phyloP scores from a whole-genome alignment of 1,140 invertebrate genomes.

The Drosophila mauritiana region DNA sequence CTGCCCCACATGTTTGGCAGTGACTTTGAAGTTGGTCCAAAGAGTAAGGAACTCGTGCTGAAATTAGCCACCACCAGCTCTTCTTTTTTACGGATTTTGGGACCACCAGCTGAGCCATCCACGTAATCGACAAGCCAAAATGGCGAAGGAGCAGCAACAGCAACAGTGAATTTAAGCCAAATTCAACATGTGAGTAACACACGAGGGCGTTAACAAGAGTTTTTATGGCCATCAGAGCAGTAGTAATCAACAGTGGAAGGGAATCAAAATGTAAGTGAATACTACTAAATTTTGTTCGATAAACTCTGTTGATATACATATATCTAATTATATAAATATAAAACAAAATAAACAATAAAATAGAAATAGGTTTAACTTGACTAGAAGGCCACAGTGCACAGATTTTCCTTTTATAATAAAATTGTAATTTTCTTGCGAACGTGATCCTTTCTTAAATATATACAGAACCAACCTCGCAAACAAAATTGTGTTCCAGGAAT shows the following conservation, averaged over 20 bases:
- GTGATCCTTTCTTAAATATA: neutral
- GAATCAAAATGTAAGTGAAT: neutral
- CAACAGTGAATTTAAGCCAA: conserved; percentile 4
- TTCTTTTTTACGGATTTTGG: neutral
- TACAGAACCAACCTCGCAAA: neutral
- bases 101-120: conserved; percentile 37
- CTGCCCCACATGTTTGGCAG: conserved; percentile 30
- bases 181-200: conserved; percentile 6
- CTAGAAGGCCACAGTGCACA: too few relatives aligned
- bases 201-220: conserved; percentile 13
- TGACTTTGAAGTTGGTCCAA: conserved; percentile 36
- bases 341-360: too few relatives aligned
- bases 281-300: too few relatives aligned
- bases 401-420: too few relatives aligned
- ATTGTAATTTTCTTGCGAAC: too few relatives aligned
- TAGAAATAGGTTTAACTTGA: too few relatives aligned
- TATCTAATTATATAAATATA: too few relatives aligned
- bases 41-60: conserved; percentile 14
- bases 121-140: conserved; percentile 29
- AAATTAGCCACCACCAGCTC: conserved; percentile 32
- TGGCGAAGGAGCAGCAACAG: neutral
- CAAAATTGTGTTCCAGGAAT: neutral
- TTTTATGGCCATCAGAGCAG: neutral
- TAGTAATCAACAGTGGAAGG: neutral
- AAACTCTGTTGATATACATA: too few relatives aligned